These are phyloP conservation scores for Argynnis bischoffii DNA, from an alignment of 2,888 invertebrate species.

Conservation along the genomic window DNA sequence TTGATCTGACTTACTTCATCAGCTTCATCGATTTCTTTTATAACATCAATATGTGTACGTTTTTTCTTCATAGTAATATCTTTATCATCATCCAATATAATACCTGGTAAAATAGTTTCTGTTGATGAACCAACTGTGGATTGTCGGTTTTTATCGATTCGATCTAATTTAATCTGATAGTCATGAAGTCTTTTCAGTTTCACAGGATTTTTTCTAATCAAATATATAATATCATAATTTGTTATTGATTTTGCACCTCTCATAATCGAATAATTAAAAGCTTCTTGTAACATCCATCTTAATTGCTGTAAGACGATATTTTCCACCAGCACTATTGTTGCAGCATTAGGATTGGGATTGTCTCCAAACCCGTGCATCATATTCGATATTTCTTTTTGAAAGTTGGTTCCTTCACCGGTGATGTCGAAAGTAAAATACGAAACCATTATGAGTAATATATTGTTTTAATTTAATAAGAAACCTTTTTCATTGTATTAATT, in stretches of 20 bases:
- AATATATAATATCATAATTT: slow-evolving; percentile 88
- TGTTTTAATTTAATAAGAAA: slow-evolving; percentile 1
- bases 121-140: slow-evolving; percentile 48
- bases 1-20: slow-evolving; percentile 80
- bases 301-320: slow-evolving; percentile 92
- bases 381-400: slow-evolving; percentile 88
- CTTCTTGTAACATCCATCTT: slow-evolving; percentile 88
- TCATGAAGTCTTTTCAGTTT: slow-evolving; percentile 89
- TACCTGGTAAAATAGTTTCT: slow-evolving; percentile 56
- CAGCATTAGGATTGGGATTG: slow-evolving; percentile 89
- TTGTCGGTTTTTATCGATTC: slow-evolving; percentile 64
- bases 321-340: slow-evolving; percentile 92
- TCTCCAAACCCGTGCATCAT: slow-evolving; percentile 98
- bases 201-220: slow-evolving; percentile 90
- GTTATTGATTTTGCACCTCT: slow-evolving; percentile 83
- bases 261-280: slow-evolving; percentile 85
- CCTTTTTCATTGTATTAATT: too few species aligned
- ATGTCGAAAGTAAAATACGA: slow-evolving; percentile 70
- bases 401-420: slow-evolving; percentile 66
- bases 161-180: slow-evolving; percentile 84
- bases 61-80: slow-evolving; percentile 73
- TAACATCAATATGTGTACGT: slow-evolving; percentile 75
- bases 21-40: slow-evolving; percentile 80
- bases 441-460: slow-evolving; percentile 52
- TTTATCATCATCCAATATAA: slow-evolving; percentile 76